These are phyloP conservation scores for Mustelus asterias DNA, from an alignment of 2,113 vertebrate genomes.

Conservation along the genomic window DNA sequence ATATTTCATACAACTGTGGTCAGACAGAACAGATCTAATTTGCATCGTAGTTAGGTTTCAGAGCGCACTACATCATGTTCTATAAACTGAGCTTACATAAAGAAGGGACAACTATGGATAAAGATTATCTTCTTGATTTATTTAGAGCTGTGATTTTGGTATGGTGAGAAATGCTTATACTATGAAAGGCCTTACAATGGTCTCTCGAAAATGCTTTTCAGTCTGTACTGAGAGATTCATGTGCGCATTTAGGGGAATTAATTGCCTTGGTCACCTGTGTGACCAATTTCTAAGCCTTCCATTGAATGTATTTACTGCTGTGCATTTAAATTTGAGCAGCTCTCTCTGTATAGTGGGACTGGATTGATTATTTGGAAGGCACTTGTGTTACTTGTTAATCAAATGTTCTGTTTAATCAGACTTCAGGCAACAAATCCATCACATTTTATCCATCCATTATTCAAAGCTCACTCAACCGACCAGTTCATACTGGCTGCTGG, in stretches of 20 bases:
- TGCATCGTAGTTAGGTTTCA: not conserved
- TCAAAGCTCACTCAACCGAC: not conserved
- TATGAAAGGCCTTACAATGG: not conserved
- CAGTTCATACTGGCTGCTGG: not conserved
- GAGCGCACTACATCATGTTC: not conserved
- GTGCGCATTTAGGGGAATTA: not conserved
- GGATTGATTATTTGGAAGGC: not conserved
- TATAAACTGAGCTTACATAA: not conserved
- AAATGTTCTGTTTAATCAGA: not conserved
- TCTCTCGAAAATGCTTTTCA: not conserved
- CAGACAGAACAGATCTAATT: not conserved
- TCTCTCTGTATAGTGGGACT: not conserved
- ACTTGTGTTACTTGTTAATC: not conserved
- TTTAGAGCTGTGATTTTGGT: not conserved
- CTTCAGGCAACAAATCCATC: not conserved
- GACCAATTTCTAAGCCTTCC: not conserved
- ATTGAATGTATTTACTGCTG: not conserved
- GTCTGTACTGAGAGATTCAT: not conserved
- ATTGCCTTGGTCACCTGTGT: not conserved
- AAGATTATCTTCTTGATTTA: not conserved
- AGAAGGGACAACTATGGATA: not conserved
- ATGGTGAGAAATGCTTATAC: not conserved
- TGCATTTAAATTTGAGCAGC: not conserved
- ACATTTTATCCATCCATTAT: not conserved
- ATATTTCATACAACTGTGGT: too few relatives aligned